Evolutionary conservation across 2,888 invertebrate species (phyloP), one percentile per base, ranked within the genome.

Genomic region (Phalera bucephala): DNA sequence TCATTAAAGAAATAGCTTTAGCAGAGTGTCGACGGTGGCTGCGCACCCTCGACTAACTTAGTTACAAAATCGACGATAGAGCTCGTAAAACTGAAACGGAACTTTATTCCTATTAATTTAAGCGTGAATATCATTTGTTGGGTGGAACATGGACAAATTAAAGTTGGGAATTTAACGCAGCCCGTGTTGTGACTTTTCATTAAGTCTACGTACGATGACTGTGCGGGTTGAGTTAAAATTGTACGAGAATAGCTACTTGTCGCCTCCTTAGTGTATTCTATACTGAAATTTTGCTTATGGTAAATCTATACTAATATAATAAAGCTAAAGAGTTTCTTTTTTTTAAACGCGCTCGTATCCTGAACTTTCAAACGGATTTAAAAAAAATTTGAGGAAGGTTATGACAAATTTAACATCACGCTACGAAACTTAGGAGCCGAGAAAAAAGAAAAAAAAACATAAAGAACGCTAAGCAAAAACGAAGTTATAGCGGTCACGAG

Each of bases 1-100:
- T 72, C 73, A 75, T 82, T 80, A 80, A 64, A 70, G 64, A 67
- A 78, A 79, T 77, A 76, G 71, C 73, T 64, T 51, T 45, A 51
- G 45, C 54, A 44, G 39, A 60, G 62, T 58, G 61, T 59, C 55
- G 64, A 53, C 46, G 44, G 53, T 57, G 52, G 54, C 47, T 36
- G 49, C 46, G 58, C 48, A 61, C 65, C 67, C 68, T 71, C 66
- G 65, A 67, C 63, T 69, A 69, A 72, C 71, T 72, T 45, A 62
- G 61, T 70, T 64, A 66, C 61, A 59, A 58, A 66, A 61, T 63
- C 41, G 37, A 37, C 42, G 36, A 33, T 2, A 21, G 33, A 31
- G 8, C 31, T 36, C 27, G 29, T 25, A 35, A 12, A 42, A 49
- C 27, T 40, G 38, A 69, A 71, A 62, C 30, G 7, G 45, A 46